Base-by-base conservation (phyloP, 2,797 vertebrate genomes). In the Platalea minor region DNA sequence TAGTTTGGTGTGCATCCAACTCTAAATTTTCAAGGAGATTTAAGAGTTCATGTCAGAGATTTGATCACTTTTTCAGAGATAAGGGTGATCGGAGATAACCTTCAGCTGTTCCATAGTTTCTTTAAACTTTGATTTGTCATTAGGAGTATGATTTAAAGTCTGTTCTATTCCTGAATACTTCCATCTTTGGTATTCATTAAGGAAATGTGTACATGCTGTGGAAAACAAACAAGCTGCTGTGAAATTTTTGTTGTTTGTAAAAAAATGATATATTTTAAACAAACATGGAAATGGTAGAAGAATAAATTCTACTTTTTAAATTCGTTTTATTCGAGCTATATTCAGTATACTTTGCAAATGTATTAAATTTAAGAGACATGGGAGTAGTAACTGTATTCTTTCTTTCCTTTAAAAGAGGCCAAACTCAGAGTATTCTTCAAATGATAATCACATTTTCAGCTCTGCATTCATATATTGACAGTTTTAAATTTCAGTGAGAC, bases 51-150 rank as follows among this genome's bases (percentile, higher is more conserved):
- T 82, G 23, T 85, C 74, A 92, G 51, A 93, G 51, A 90, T 93
- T 92, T 85, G 95, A 96, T 67, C 56, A 70, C 31, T 63, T 94
- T 79, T 63, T 76, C 43, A 85, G 56, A 93, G 75, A 77, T 65
- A 83, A 61, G 33, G 33, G 17, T 95, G 65, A 70, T 33, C 63
- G 7, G 25, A 85, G 48, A 80, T 80, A 95, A 93, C 53, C 46
- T 95, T 86, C 46, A 89, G 57, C 33, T 75, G 41, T 51, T 48
- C 24, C 35, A 39, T 4, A 48, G 33, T 59, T 95, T 53, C 56
- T 87, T 89, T 77, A 90, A 87, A 92, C 60, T 95, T 95, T 67
- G 31, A 76, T 88, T 88, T 50, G 25, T 85, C 29, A 61, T 87
- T 85, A 89, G 61, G 17, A 79, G 29, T 37, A 51, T 53, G 18